Evolutionary conservation across 2,797 vertebrate genomes (phyloP).

Genomic region (Myiotriccus ornatus): DNA sequence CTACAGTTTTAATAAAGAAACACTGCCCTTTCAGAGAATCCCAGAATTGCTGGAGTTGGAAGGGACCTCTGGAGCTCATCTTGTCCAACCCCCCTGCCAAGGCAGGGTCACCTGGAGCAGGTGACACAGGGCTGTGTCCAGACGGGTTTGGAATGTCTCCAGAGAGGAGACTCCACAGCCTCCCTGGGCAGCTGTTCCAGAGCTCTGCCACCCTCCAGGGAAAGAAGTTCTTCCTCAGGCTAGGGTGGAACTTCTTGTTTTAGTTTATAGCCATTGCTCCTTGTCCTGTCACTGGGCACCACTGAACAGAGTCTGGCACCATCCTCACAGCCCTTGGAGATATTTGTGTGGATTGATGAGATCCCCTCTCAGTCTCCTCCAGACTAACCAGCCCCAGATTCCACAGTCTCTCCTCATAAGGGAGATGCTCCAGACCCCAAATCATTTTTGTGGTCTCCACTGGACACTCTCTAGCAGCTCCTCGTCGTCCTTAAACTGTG

Average conservation of each 20-base stretch:
- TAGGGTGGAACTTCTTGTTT: neutral
- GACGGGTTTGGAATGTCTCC: neutral
- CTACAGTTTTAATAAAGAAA: neutral
- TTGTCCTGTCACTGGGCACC: neutral
- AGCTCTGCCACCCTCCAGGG: neutral
- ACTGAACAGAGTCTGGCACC: neutral
- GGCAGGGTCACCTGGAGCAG: neutral
- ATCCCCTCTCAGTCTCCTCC: neutral
- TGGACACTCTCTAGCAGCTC: neutral
- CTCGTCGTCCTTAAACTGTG: neutral
- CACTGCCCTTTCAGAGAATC: neutral
- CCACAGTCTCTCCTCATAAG: neutral
- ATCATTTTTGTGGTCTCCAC: neutral
- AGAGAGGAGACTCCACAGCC: neutral
- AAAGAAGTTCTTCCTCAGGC: neutral
- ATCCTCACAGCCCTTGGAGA: neutral
- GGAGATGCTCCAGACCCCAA: neutral
- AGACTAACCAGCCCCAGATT: neutral
- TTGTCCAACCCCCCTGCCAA: neutral
- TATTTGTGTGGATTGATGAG: neutral
- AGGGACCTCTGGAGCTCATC: neutral
- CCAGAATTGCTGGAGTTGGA: neutral
- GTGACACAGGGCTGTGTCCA: neutral
- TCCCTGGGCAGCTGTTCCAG: neutral
- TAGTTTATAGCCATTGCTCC: neutral